phyloP scores from a whole-genome alignment of 2,113 vertebrate genomes.

The Bothrops jararaca region DNA sequence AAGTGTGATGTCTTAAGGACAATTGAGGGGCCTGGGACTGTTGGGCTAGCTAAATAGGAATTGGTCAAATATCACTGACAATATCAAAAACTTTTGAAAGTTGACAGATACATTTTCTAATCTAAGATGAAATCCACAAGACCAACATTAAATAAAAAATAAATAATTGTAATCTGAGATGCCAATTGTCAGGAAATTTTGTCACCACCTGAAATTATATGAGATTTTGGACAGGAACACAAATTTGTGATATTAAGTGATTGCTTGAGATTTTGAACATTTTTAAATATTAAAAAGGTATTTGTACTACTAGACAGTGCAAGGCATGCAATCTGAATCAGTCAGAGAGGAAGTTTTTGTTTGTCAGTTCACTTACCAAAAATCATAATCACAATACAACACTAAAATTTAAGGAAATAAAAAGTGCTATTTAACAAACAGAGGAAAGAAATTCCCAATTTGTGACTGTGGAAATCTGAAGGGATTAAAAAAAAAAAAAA shows the following conservation, averaged over 20 bases:
- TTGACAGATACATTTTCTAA: not conserved
- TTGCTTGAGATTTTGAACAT: not conserved
- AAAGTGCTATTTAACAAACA: not conserved
- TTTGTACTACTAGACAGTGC: not conserved
- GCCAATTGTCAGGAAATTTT: not conserved
- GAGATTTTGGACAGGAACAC: not conserved
- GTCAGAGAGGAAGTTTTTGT: not conserved
- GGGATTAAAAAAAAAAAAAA: not conserved
- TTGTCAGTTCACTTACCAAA: not conserved
- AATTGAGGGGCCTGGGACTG: not conserved
- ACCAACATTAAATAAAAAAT: not conserved
- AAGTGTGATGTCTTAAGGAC: not conserved
- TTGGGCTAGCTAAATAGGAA: not conserved
- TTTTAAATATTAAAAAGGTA: not conserved
- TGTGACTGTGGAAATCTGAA: not conserved
- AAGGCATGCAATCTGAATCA: not conserved
- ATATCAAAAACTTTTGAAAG: not conserved
- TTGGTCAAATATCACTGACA: not conserved
- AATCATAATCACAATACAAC: not conserved
- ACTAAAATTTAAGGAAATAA: not conserved
- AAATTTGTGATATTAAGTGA: not conserved
- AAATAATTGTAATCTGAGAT: not conserved
- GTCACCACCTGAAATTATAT: not conserved
- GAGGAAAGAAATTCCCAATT: not conserved
- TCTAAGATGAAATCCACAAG: not conserved